Evolutionary conservation across 2,797 vertebrate genomes (phyloP).

Genomic region (Cryptoblepharus egeriae): DNA sequence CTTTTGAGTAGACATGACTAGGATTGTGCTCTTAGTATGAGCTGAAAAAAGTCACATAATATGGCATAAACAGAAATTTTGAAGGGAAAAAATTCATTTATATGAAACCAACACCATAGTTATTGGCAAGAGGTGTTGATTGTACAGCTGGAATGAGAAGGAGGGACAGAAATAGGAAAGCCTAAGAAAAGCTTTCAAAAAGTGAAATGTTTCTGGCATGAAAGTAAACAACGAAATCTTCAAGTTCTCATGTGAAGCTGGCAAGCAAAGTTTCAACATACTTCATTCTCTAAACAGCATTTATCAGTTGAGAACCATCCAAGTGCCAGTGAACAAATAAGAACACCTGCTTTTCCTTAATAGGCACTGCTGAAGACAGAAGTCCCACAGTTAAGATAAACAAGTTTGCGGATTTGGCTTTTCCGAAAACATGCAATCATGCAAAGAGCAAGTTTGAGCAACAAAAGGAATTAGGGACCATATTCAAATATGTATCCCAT

Average conservation of each 20-base stretch:
- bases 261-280: slow-evolving; percentile 37
- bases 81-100: neutral
- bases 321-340: slow-evolving; percentile 63
- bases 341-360: slow-evolving; percentile 59
- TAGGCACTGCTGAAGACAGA: slow-evolving; percentile 40
- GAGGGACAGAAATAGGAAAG: neutral
- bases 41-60: neutral
- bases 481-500: slow-evolving; percentile 6
- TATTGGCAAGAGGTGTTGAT: slow-evolving; percentile 45
- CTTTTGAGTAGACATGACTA: no score
- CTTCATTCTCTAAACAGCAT: slow-evolving; percentile 29
- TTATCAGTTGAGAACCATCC: slow-evolving; percentile 61
- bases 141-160: slow-evolving; percentile 47
- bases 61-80: neutral
- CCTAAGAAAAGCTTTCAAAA: slow-evolving; percentile 53
- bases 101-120: neutral
- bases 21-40: no score
- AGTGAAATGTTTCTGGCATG: slow-evolving; percentile 59
- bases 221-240: slow-evolving; percentile 52
- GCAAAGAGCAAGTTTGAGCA: slow-evolving; percentile 23
- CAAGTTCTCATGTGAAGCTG: slow-evolving; percentile 53
- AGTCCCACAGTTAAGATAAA: slow-evolving; percentile 31
- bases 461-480: neutral
- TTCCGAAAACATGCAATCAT: slow-evolving; percentile 46
- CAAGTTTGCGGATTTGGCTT: slow-evolving; percentile 25